Evolutionary conservation across 2,888 invertebrate genomes (phyloP).

Genomic region (Ochropleura plecta): DNA sequence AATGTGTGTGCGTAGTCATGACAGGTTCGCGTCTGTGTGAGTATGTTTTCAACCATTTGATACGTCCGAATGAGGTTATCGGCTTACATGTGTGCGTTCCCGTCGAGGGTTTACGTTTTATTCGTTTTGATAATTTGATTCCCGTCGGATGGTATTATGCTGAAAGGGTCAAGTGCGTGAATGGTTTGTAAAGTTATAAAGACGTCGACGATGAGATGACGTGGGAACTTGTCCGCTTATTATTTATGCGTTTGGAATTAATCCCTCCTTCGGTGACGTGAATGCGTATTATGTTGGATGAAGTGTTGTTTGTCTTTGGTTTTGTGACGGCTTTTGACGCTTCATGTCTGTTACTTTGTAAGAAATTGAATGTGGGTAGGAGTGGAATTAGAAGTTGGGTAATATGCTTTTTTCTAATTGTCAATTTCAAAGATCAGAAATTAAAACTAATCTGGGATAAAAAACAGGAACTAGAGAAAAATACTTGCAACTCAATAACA

Average conservation of each 20-base stretch:
- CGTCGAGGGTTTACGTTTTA: constrained; percentile 78
- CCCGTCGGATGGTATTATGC: constrained; percentile 78
- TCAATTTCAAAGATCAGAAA: background rate
- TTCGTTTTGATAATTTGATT: constrained; percentile 84
- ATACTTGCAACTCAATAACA: background rate
- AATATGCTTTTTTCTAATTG: background rate
- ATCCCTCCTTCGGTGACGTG: constrained; percentile 65
- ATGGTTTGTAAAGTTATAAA: constrained; percentile 87
- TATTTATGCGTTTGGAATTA: constrained; percentile 77
- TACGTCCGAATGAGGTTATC: constrained; percentile 85
- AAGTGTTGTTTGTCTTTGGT: constrained; percentile 53
- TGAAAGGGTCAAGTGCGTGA: constrained; percentile 88
- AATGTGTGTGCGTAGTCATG: constrained; percentile 56
- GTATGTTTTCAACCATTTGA: constrained; percentile 77
- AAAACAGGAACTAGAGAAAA: background rate
- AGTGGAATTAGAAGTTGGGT: constrained; percentile 5
- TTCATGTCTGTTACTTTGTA: constrained; percentile 31
- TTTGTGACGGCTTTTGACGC: constrained; percentile 43
- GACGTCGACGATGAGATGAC: constrained; percentile 84
- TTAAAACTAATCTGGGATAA: background rate
- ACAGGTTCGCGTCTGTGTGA: constrained; percentile 57
- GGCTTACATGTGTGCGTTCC: constrained; percentile 72
- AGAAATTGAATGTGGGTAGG: constrained; percentile 25
- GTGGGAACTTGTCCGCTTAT: constrained; percentile 82
- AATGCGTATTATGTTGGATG: constrained; percentile 60